These are phyloP conservation scores for Thymelicus sylvestris DNA, from an alignment of 2,888 invertebrate species.

Conservation along the genomic window DNA sequence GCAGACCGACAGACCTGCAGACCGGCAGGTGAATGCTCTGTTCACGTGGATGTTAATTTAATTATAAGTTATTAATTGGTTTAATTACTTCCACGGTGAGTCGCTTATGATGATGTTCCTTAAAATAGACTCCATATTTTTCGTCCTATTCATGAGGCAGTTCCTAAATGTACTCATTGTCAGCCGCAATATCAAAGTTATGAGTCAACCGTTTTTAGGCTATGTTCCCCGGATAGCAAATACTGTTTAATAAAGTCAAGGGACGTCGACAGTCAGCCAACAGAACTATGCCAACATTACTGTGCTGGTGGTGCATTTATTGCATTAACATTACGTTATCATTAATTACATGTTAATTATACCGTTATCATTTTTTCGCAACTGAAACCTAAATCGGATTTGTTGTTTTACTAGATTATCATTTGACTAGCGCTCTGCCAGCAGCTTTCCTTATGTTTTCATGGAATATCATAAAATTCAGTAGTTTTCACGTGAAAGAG, in stretches of 20 bases:
- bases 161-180: not conserved
- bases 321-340: not conserved
- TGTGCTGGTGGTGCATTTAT: constrained; percentile 17
- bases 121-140: too few species aligned
- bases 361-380: not conserved
- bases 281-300: constrained; percentile 34
- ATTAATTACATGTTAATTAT: constrained; percentile 4
- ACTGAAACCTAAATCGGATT: too few species aligned
- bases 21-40: constrained; percentile 24
- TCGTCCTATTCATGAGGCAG: too few species aligned
- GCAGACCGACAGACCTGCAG: not conserved
- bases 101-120: too few species aligned
- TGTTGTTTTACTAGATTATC: too few species aligned
- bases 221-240: constrained; percentile 16
- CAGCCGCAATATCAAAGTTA: not conserved
- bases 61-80: not conserved
- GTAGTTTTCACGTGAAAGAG: too few species aligned
- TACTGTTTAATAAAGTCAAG: constrained; percentile 20
- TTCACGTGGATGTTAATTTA: not conserved
- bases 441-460: too few species aligned
- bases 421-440: too few species aligned
- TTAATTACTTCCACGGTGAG: not conserved
- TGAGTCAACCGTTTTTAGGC: not conserved
- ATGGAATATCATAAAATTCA: too few species aligned
- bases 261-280: constrained; percentile 15